phyloP scores from a whole-genome alignment of 2,113 vertebrate genomes.

The Mesocricetus auratus region DNA sequence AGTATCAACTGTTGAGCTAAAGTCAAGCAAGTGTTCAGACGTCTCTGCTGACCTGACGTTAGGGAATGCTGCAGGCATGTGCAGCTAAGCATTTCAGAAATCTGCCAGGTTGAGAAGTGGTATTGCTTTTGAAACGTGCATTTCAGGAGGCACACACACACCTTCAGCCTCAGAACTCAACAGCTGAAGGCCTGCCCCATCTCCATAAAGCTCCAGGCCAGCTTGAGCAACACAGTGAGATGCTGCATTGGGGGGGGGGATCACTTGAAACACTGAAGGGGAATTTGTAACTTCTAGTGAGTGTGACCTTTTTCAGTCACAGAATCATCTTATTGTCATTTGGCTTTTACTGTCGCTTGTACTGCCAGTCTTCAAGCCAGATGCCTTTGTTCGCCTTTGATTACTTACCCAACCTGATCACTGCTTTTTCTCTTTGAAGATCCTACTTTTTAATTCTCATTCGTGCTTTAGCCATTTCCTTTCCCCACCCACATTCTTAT shows the following conservation, averaged over 20 bases:
- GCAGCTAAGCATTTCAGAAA: background rate
- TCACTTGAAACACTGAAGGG: background rate
- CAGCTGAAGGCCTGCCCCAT: background rate
- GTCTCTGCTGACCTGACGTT: background rate
- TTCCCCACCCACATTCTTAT: background rate
- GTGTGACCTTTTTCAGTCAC: background rate
- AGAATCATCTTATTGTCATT: background rate
- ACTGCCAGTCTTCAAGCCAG: background rate
- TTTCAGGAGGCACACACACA: background rate
- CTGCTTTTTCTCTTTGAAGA: background rate
- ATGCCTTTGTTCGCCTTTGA: background rate
- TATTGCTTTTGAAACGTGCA: background rate
- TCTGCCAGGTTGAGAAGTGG: background rate
- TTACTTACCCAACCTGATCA: background rate
- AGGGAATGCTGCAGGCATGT: background rate
- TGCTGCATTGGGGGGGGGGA: too few relatives aligned
- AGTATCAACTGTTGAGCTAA: background rate
- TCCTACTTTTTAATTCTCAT: conserved; percentile 29
- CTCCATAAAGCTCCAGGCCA: background rate
- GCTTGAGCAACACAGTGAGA: background rate
- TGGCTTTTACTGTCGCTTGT: background rate
- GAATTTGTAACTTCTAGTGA: background rate
- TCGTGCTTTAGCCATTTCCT: background rate
- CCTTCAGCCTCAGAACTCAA: background rate
- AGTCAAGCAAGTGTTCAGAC: background rate